phyloP scores from a whole-genome alignment of 1,140 invertebrate genomes.

The Nylanderia fulva region DNA sequence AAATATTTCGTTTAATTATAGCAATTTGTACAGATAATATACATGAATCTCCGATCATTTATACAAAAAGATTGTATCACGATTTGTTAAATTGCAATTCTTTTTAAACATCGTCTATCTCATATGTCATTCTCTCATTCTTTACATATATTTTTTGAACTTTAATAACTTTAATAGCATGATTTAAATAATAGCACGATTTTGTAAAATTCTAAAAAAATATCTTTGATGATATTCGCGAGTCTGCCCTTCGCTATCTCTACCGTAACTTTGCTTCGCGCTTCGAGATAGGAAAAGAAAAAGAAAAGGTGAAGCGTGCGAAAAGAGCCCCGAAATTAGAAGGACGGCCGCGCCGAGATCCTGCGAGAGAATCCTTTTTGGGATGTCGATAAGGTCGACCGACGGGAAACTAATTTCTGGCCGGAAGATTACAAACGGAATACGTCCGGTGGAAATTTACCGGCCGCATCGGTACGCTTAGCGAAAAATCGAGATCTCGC shows the following conservation, averaged over 20 bases:
- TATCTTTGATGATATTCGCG: slow-evolving; percentile 26
- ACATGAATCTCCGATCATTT: background rate
- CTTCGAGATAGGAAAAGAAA: slow-evolving; percentile 10
- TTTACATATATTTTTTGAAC: slow-evolving; percentile 10
- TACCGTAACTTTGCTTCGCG: background rate
- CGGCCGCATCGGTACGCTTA: slow-evolving; percentile 37
- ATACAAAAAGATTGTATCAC: background rate
- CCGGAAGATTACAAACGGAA: slow-evolving; percentile 59
- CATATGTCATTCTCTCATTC: background rate
- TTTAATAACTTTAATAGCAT: too few relatives aligned
- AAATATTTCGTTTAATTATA: background rate
- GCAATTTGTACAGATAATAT: background rate
- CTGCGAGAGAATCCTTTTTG: slow-evolving; percentile 38
- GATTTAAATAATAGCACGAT: too few relatives aligned
- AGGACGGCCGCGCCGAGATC: slow-evolving; percentile 14
- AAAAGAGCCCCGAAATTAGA: slow-evolving; percentile 52
- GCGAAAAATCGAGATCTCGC: slow-evolving; percentile 55
- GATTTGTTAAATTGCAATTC: background rate
- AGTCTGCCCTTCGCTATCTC: slow-evolving; percentile 9
- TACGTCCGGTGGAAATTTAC: slow-evolving; percentile 57
- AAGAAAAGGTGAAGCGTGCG: background rate
- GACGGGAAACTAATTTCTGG: slow-evolving; percentile 57
- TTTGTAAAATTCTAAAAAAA: background rate
- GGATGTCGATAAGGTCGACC: slow-evolving; percentile 45
- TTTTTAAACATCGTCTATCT: background rate